Conservation (phyloP, 2,113 vertebrate species). For the Cebidichthys violaceus region DNA sequence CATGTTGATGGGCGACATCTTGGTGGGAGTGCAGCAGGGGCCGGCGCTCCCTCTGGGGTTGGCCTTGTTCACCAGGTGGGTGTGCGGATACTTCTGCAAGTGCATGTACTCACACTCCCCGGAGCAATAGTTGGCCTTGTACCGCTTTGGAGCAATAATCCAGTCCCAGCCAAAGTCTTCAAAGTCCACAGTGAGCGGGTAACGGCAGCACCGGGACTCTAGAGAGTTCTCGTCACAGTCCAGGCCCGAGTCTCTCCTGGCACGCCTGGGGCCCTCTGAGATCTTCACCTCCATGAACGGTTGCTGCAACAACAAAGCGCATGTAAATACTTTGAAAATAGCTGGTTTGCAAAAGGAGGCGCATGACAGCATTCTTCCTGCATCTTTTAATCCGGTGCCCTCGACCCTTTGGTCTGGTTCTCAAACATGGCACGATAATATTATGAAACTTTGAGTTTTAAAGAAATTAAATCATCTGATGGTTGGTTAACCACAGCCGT, state of each 20-base stretch:
- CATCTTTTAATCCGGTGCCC: slow-evolving; percentile 19
- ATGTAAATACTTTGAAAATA: neutral
- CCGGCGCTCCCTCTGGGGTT: slow-evolving; percentile 94
- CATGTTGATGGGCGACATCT: slow-evolving; percentile 99
- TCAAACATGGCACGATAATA: slow-evolving; percentile 59
- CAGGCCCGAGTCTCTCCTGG: slow-evolving; percentile 91
- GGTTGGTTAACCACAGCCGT: slow-evolving; percentile 61
- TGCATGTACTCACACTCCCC: slow-evolving; percentile 98
- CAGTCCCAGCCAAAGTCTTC: slow-evolving; percentile 99
- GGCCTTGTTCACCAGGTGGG: slow-evolving; percentile 96
- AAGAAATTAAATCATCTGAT: slow-evolving; percentile 60
- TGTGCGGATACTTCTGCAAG: slow-evolving; percentile 98
- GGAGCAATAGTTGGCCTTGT: slow-evolving; percentile 99
- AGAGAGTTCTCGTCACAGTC: slow-evolving; percentile 96
- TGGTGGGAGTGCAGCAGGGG: slow-evolving; percentile 97
- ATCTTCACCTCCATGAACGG: slow-evolving; percentile 98
- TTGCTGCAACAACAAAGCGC: slow-evolving; percentile 85
- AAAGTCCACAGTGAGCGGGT: slow-evolving; percentile 97
- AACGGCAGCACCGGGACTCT: slow-evolving; percentile 96
- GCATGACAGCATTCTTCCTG: slow-evolving; percentile 2
- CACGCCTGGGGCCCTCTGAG: slow-evolving; percentile 90
- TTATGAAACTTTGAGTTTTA: slow-evolving; percentile 64
- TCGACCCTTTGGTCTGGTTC: slow-evolving; percentile 21
- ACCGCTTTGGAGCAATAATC: slow-evolving; percentile 99
- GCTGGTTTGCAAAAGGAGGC: slow-evolving; percentile 6